Conservation (phyloP, 2,888 invertebrate genomes). For the Shargacucullia verbasci region DNA sequence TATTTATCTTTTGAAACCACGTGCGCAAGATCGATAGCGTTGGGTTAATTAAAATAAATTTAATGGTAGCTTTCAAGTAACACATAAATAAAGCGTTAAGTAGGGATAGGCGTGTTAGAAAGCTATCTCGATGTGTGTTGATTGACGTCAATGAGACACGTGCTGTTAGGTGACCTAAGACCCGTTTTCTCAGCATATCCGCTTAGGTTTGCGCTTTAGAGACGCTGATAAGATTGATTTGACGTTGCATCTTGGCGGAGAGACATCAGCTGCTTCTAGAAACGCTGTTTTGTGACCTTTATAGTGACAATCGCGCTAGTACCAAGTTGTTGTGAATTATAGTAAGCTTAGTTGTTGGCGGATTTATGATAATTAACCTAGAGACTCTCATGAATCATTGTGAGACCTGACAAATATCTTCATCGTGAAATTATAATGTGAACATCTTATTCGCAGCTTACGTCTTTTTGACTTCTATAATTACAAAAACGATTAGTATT, state of each 20-base stretch:
- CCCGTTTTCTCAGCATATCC: conserved; percentile 70
- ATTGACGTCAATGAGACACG: conserved; percentile 78
- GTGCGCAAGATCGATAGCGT: conserved; percentile 48
- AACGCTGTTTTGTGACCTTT: conserved; percentile 58
- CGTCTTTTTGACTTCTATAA: conserved; percentile 2
- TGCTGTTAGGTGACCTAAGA: conserved; percentile 76
- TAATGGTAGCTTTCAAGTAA: conserved; percentile 28
- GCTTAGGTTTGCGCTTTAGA: conserved; percentile 58
- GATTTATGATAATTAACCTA: conserved; percentile 37
- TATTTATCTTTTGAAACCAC: conserved; percentile 57
- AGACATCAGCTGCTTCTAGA: conserved; percentile 52
- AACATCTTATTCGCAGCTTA: conserved; percentile 10
- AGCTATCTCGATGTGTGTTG: conserved; percentile 67
- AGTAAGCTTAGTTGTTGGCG: conserved; percentile 35
- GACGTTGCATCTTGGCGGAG: conserved; percentile 55
- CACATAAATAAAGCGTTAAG: conserved; percentile 39
- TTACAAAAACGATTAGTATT: conserved; percentile 16
- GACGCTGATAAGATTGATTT: conserved; percentile 67
- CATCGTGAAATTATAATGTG: conserved; percentile 17
- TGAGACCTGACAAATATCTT: conserved; percentile 25
- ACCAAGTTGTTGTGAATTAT: conserved; percentile 38
- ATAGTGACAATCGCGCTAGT: conserved; percentile 40
- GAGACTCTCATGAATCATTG: conserved; percentile 25
- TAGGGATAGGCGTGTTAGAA: conserved; percentile 63
- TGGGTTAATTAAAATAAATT: conserved; percentile 37